phyloP scores from a whole-genome alignment of 2,113 vertebrate genomes.

The Myrmophylax atrothorax region DNA sequence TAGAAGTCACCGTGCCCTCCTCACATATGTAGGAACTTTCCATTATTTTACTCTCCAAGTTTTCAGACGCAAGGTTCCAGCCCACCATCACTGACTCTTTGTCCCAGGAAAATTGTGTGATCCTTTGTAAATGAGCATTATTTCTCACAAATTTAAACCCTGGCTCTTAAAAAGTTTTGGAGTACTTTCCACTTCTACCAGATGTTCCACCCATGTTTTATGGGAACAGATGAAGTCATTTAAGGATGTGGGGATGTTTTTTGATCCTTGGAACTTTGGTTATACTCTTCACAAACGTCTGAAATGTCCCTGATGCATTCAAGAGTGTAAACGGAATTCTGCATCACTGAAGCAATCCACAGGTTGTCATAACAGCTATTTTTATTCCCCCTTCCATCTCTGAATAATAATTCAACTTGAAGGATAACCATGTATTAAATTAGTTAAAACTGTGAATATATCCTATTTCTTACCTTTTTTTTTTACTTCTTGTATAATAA shows the following conservation, averaged over 20 bases:
- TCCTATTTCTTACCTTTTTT: neutral
- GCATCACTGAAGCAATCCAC: neutral
- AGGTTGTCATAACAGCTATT: constrained; percentile 25
- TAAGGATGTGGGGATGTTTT: constrained; percentile 31
- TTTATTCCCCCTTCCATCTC: neutral
- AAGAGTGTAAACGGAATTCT: constrained; percentile 7
- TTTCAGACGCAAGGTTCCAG: neutral
- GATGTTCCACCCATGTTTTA: constrained; percentile 66
- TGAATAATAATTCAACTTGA: neutral
- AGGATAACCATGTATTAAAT: neutral
- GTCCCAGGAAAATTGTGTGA: constrained; percentile 33
- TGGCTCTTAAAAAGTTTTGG: constrained; percentile 44
- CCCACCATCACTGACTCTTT: neutral
- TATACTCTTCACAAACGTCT: neutral
- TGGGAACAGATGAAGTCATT: constrained; percentile 64
- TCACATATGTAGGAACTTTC: neutral
- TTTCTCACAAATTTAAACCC: constrained; percentile 50
- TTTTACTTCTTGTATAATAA: neutral
- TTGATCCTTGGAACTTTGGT: neutral
- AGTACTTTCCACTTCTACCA: constrained; percentile 60
- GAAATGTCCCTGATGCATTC: neutral
- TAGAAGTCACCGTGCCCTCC: neutral
- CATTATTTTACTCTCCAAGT: neutral
- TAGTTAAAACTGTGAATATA: neutral
- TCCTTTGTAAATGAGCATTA: constrained; percentile 20